Percentiles rank a stretch among this genome's conserved stretches.
phyloP scores from a whole-genome alignment of 2,888 invertebrate genomes.

The Andrena marginata region DNA sequence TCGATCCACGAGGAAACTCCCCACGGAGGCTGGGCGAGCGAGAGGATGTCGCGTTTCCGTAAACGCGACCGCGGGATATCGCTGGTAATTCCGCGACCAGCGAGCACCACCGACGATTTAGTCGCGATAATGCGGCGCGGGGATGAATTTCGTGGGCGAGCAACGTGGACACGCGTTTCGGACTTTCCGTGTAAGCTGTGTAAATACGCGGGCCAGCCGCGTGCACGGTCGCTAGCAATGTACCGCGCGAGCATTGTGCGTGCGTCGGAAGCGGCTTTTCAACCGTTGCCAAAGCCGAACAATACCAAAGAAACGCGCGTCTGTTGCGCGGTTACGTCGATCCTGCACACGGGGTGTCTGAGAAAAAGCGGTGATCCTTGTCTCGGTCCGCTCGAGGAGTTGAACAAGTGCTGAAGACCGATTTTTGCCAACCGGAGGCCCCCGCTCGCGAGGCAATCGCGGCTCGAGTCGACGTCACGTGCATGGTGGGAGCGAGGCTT shows the following conservation, averaged over 20 bases:
- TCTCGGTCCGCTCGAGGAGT: background rate
- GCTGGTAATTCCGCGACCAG: constrained; percentile 49
- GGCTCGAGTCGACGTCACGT: background rate
- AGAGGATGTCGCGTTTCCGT: constrained; percentile 24
- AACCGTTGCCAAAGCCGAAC: constrained; percentile 63
- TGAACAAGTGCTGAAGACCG: background rate
- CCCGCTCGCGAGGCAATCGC: background rate
- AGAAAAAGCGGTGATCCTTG: background rate
- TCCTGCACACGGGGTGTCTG: constrained; percentile 34
- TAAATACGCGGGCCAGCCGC: constrained; percentile 46
- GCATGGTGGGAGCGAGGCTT: background rate
- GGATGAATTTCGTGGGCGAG: constrained; percentile 23
- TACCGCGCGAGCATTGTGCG: constrained; percentile 55
- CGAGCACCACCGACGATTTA: constrained; percentile 58
- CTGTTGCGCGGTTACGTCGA: background rate
- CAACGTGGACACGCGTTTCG: constrained; percentile 41
- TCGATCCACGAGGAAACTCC: constrained; percentile 16
- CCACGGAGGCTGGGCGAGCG: background rate
- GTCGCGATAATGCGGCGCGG: constrained; percentile 56
- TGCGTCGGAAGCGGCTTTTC: constrained; percentile 68
- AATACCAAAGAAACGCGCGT: constrained; percentile 69
- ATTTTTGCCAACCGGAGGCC: background rate
- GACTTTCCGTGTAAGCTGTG: constrained; percentile 37
- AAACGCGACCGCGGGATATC: constrained; percentile 18
- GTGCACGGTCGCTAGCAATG: constrained; percentile 30